phyloP scores from a whole-genome alignment of 2,113 vertebrate genomes.

The Cyanocitta stelleri region DNA sequence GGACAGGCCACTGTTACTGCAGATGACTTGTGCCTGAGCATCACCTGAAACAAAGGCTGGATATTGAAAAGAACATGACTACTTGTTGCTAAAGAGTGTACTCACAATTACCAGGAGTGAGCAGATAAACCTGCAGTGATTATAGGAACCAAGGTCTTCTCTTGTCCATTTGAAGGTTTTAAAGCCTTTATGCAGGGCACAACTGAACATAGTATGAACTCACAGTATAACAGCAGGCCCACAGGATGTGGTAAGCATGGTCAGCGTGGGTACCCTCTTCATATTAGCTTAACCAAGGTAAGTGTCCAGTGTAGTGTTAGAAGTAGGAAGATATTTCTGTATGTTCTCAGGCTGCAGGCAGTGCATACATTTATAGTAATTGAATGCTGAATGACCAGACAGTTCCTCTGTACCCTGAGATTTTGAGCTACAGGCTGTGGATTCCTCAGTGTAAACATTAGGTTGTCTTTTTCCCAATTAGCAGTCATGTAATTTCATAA shows the following conservation, averaged over 20 bases:
- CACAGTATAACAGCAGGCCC: neutral
- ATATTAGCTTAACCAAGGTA: neutral
- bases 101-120: neutral
- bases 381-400: neutral
- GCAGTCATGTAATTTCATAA: neutral
- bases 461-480: neutral
- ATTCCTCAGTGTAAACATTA: neutral
- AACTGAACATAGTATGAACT: neutral
- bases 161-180: neutral
- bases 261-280: accelerated
- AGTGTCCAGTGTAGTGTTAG: neutral
- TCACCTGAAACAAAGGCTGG: neutral
- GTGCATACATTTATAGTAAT: neutral
- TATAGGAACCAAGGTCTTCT: neutral
- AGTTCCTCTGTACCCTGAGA: neutral
- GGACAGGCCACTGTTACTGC: neutral
- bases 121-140: neutral
- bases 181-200: neutral
- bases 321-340: neutral
- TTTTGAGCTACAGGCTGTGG: neutral
- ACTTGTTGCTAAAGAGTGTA: neutral
- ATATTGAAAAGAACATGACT: neutral
- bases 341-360: neutral
- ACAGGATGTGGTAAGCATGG: neutral
- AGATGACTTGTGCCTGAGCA: neutral